Percentiles rank a stretch among this genome's conserved stretches.
Conservation (phyloP, 92 coral and sea anemone genomes). For the Palythoa grandis region DNA sequence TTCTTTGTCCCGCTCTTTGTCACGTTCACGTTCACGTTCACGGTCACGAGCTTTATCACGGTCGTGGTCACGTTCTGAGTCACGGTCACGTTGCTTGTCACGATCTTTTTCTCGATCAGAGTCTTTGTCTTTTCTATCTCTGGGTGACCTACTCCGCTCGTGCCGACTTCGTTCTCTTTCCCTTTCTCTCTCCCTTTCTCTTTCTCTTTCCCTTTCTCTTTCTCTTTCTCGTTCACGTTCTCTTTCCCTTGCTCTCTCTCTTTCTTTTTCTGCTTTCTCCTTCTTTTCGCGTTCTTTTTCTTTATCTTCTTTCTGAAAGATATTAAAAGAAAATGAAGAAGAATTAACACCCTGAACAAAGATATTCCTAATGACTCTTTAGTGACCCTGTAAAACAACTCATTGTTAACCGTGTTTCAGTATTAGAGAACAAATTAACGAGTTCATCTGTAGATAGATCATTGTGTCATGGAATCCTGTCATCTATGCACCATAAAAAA, state of each 20-base stretch:
- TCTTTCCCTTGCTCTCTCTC: constrained; percentile 12
- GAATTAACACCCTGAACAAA: background rate
- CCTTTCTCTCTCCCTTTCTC: constrained; percentile 57
- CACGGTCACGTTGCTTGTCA: constrained; percentile 56
- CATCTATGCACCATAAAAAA: background rate
- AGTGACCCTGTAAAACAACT: background rate
- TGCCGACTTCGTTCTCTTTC: constrained; percentile 79
- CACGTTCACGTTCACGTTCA: constrained; percentile 64
- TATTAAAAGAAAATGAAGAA: background rate
- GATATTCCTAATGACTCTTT: background rate
- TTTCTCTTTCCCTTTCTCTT: constrained; percentile 61
- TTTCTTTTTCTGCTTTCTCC: constrained; percentile 49
- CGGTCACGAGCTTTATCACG: constrained; percentile 72
- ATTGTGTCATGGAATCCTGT: constrained; percentile 23
- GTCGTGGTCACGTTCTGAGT: constrained; percentile 63
- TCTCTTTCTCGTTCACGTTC: constrained; percentile 59
- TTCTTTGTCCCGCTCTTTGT: constrained; percentile 70
- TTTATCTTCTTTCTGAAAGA: constrained; percentile 78
- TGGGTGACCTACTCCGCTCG: constrained; percentile 52
- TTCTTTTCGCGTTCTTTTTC: constrained; percentile 73
- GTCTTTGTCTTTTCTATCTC: constrained; percentile 65
- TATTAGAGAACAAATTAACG: constrained; percentile 7
- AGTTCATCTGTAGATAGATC: constrained; percentile 11
- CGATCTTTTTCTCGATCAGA: constrained; percentile 71
- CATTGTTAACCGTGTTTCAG: background rate